Base-by-base conservation (phyloP, 2,113 vertebrate genomes). In the Myrmecophaga tridactyla region DNA sequence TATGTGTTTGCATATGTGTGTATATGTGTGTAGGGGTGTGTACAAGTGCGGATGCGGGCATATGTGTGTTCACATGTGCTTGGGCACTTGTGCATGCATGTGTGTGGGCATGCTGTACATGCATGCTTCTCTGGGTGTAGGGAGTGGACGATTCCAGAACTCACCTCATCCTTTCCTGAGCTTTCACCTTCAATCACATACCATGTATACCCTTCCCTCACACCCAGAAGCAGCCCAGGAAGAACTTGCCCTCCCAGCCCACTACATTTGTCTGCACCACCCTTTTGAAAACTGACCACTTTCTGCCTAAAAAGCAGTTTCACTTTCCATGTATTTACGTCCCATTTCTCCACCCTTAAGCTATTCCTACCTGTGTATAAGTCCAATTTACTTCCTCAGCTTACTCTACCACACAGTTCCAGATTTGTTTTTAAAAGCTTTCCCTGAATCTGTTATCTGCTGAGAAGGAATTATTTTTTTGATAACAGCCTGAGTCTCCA, bases 81-180 rank as follows among this genome's bases (percentile, higher is more conserved):
- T 51, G 34, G 34, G 11, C 0, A 2, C 10, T 8, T 23, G 56
- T 23, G 20, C 56, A 14, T 31, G 25, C 7, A 0, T 10, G 3
- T 1, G 1, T 29, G 4, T 51, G 34, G 25, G 14, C 0, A 2
- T 14, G 8, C n/a, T n/a, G n/a, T n/a, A n/a, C n/a, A n/a, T n/a
- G n/a, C n/a, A n/a, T n/a, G n/a, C n/a, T n/a, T n/a, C n/a, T n/a
- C n/a, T n/a, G n/a, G n/a, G n/a, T n/a, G n/a, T n/a, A n/a, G n/a
- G 13, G 51, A 17, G 48, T 51, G 48, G 7, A 51, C 7, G 48
- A 51, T 51, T 72, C 70, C 27, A 46, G 85, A 41, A 21, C 0
- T 0, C 46, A 27, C 10, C 67, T 48, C 51, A 20, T 36, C 23
- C 11, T 36, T 34, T 7, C 58, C 73, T 13, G 7, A 25, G 31